Base-by-base conservation (phyloP, 37 sponge, comb jelly and placozoan genomes). In the Haliclona indistincta region DNA sequence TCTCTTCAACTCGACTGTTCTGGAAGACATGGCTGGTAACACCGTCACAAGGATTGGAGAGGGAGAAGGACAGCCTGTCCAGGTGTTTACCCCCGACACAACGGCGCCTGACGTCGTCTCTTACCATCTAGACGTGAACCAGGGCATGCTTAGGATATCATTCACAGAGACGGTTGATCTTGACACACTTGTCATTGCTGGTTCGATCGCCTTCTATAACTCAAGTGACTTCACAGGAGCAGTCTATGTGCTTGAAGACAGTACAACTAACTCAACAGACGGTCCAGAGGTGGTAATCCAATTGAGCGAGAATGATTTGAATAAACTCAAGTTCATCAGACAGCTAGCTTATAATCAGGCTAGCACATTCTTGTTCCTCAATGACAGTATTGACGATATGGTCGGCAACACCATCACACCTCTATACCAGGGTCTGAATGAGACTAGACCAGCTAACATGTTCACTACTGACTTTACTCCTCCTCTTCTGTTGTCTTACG, bases 91-190 rank as follows among this genome's bases (percentile, higher is more conserved):
- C 10, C 28, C 56, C 33, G 95, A 95, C 68, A 83, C 82, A 13
- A 95, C 95, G 22, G 69, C 81, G 23, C 95, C 95, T 40, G 88
- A 88, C 71, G 75, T 95, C 10, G 65, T 38, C 25, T 61, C 8
- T 11, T 81, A 85, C 51, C 69, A 63, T 39, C 69, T 90, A 23
- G 85, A 95, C 63, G 64, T 95, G 76, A 61, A 95, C 54, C 3
- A 1, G 1, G 91, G 88, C 20, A 30, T 32, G 28, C 75, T 95
- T 0, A 73, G 51, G 0, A 40, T 95, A 0, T 41, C 45, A 3
- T 95, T 95, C 78, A 90, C 82, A 23, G 95, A 95, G 38, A 82
- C 91, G 36, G 91, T 95, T 39, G 91, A 95, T 40, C 1, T 58
- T 0, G 1, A 6, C 23, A 95, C 95, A 15, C 66, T 95, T 13